Evolutionary conservation across 2,888 invertebrate species (phyloP).

Genomic region (Eumacrocentrus americanus): DNA sequence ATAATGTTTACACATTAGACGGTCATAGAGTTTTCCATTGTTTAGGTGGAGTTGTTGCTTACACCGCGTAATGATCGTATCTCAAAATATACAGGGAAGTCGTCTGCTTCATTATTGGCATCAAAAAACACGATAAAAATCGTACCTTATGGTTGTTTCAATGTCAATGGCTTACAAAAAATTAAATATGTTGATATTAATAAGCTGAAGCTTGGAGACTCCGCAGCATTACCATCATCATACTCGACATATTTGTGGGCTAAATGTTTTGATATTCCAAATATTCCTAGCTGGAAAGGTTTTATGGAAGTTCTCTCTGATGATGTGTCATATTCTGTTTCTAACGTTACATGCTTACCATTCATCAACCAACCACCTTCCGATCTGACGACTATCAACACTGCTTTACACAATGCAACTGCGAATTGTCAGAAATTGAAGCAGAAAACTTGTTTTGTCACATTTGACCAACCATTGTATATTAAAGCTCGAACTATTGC

Average conservation of each 20-base stretch:
- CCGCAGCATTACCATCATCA: not conserved
- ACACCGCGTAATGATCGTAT: no score
- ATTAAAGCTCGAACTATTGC: conserved; percentile 1
- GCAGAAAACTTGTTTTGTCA: conserved; percentile 7
- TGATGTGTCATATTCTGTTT: not conserved
- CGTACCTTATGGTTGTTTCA: no score
- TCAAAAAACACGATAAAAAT: no score
- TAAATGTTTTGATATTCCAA: not conserved
- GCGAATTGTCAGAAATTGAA: conserved; percentile 1
- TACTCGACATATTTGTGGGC: conserved; percentile 14
- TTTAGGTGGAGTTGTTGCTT: no score
- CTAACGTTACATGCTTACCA: conserved; percentile 13
- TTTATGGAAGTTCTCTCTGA: conserved; percentile 2
- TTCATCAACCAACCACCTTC: conserved; percentile 23
- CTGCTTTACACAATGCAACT: conserved; percentile 1
- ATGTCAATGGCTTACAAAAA: no score
- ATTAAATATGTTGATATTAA: not conserved
- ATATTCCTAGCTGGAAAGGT: conserved; percentile 9
- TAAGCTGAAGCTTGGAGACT: not conserved
- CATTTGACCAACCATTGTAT: conserved; percentile 16
- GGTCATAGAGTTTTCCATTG: not conserved
- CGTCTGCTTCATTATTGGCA: no score
- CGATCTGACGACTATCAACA: conserved; percentile 8
- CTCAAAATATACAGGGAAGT: no score
- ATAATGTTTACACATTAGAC: conserved; percentile 13